Conservation (phyloP, 2,113 vertebrate species). For the Oceanodroma tethys region DNA sequence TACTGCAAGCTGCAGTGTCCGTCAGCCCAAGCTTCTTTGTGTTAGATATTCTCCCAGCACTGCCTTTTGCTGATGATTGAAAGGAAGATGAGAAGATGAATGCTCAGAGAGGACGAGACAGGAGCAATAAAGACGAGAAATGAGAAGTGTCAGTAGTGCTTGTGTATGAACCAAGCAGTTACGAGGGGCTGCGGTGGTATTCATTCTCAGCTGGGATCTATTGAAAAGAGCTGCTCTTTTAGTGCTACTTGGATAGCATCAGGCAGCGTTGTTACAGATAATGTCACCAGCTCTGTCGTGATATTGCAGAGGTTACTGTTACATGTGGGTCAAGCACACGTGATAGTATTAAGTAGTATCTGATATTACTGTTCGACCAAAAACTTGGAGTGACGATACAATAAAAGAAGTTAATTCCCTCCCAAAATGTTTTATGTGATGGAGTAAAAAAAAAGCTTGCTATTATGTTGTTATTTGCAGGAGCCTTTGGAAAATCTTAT, state of each 20-base stretch:
- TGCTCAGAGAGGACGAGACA: neutral
- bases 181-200: fast-evolving
- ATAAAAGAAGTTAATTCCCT: neutral
- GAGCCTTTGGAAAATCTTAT: neutral
- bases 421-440: neutral
- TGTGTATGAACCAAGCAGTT: neutral
- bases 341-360: neutral
- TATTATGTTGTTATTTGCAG: neutral
- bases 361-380: neutral
- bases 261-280: too few species aligned
- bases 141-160: neutral
- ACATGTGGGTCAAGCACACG: too few species aligned
- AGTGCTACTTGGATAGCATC: neutral
- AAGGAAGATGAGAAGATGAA: neutral
- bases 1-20: neutral
- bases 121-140: neutral
- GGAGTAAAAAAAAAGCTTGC: neutral
- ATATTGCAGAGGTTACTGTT: neutral
- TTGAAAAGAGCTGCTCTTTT: neutral
- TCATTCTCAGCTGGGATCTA: neutral
- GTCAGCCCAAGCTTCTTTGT: neutral
- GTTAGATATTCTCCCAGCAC: neutral
- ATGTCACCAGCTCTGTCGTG: neutral
- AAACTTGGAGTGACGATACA: neutral
- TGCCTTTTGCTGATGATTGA: neutral